Evolutionary conservation across 2,113 vertebrate species (phyloP).

Genomic region (Equus quagga): DNA sequence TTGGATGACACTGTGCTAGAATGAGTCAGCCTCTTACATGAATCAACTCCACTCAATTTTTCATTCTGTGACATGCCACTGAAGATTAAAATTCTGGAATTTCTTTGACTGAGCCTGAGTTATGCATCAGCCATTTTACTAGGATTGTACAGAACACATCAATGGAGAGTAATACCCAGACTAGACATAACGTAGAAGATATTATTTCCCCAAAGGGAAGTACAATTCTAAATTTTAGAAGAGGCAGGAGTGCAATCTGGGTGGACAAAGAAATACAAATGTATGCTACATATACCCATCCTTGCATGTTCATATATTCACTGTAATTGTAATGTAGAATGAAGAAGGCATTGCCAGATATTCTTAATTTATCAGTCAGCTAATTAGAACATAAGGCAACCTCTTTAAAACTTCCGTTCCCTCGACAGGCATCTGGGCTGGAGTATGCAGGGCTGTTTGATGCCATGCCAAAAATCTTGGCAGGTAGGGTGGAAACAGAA

Average conservation of each 20-base stretch:
- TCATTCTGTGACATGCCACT: background rate
- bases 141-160: background rate
- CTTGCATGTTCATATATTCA: background rate
- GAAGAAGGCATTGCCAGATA: background rate
- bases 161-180: background rate
- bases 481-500: slow-evolving; percentile 11
- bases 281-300: background rate
- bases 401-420: background rate
- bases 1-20: background rate
- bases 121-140: background rate
- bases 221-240: background rate
- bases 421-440: background rate
- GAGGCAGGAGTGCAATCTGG: background rate
- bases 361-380: background rate
- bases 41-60: slow-evolving; percentile 7
- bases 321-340: background rate
- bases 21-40: background rate
- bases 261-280: background rate
- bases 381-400: slow-evolving; percentile 57
- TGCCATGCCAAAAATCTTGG: background rate
- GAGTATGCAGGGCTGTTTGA: background rate
- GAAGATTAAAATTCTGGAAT: background rate
- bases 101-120: background rate
- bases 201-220: background rate
- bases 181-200: background rate